A percentile compares a stretch with the other conserved stretches of the same genome.
Evolutionary conservation across 2,797 vertebrate species (phyloP).

Genomic region (Gallirallus australis): DNA sequence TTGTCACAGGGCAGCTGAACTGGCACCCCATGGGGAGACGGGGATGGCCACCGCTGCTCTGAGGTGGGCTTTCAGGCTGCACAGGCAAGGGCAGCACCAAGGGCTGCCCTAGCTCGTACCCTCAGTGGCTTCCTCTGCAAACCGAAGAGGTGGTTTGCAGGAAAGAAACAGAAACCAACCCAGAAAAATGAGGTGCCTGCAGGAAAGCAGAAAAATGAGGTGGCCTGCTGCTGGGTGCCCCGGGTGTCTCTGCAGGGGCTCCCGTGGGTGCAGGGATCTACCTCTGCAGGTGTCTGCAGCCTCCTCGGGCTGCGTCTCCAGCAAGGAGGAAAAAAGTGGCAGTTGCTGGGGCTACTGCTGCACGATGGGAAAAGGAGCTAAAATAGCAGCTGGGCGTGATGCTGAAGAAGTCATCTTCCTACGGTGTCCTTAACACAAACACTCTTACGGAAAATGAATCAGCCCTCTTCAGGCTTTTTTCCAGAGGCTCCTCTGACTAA

Average conservation of each 20-base stretch:
- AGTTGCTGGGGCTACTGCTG: background rate
- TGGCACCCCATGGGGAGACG: background rate
- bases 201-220: background rate
- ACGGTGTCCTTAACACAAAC: background rate
- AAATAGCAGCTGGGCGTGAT: background rate
- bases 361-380: background rate
- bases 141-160: background rate
- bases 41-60: background rate
- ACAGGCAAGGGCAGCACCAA: rapidly evolving
- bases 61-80: background rate
- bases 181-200: background rate
- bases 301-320: background rate
- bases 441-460: conserved; percentile 44
- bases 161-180: conserved; percentile 31
- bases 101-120: background rate
- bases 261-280: rapidly evolving
- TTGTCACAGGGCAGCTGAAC: background rate
- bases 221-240: background rate
- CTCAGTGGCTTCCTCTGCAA: background rate
- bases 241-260: background rate
- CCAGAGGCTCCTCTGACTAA: conserved; percentile 62
- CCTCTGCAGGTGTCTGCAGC: background rate
- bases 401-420: conserved; percentile 38
- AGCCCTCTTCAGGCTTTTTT: conserved; percentile 34
- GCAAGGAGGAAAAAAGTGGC: background rate